Evolutionary conservation across 1,140 invertebrate species (phyloP).

Genomic region (Mercenaria mercenaria): DNA sequence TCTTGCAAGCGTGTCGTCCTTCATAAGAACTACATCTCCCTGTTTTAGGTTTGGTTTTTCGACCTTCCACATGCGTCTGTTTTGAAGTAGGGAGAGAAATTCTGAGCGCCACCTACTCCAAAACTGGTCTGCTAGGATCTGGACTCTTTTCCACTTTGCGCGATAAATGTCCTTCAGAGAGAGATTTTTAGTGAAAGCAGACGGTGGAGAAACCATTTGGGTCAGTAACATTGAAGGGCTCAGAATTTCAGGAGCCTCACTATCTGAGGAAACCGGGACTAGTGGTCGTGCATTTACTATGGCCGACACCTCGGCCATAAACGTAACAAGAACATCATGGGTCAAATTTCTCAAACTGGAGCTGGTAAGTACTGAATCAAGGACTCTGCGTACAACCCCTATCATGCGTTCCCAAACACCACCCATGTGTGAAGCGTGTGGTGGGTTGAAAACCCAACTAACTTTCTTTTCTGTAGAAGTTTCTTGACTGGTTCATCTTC

Average conservation of each 20-base stretch:
- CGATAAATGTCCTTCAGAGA: slow-evolving; percentile 22
- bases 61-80: neutral
- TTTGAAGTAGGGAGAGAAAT: slow-evolving; percentile 43
- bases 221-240: neutral
- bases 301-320: slow-evolving; percentile 45
- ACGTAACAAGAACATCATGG: slow-evolving; percentile 47
- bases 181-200: neutral
- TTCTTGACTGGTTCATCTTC: neutral
- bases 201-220: neutral
- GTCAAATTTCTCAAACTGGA: neutral
- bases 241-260: slow-evolving; percentile 15
- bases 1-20: slow-evolving; percentile 35
- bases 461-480: neutral
- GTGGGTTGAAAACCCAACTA: slow-evolving; percentile 66
- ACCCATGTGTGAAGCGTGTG: slow-evolving; percentile 15
- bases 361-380: slow-evolving; percentile 22
- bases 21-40: slow-evolving; percentile 67
- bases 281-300: slow-evolving; percentile 52
- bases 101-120: slow-evolving; percentile 64
- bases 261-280: slow-evolving; percentile 7
- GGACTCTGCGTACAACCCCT: neutral
- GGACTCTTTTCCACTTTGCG: slow-evolving; percentile 55
- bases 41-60: slow-evolving; percentile 26
- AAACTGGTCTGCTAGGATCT: slow-evolving; percentile 61
- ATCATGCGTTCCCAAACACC: slow-evolving; percentile 18